Conservation (phyloP, 2,113 vertebrate species). For the Gopherus evgoodei region DNA sequence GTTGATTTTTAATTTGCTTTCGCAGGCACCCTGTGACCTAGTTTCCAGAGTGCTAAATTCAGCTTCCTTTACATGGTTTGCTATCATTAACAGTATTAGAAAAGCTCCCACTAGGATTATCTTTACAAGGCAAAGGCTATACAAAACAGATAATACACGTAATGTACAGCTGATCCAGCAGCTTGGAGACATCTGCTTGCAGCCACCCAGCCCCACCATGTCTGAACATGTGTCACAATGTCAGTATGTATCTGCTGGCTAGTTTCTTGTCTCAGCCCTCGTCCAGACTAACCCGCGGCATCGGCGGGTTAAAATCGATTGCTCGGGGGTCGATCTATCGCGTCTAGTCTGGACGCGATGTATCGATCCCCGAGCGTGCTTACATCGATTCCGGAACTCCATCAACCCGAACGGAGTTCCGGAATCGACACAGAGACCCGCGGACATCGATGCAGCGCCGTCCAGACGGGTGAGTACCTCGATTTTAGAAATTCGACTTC, state of each 20-base stretch:
- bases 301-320: too few species aligned
- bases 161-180: background rate
- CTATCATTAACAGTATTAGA: background rate
- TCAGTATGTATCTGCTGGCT: background rate
- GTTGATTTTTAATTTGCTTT: constrained; percentile 30
- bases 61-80: background rate
- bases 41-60: background rate
- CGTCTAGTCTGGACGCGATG: too few species aligned
- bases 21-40: background rate
- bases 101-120: background rate
- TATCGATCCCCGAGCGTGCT: too few species aligned
- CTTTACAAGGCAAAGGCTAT: background rate
- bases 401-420: too few species aligned
- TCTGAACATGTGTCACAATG: background rate
- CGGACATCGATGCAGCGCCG: too few species aligned
- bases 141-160: background rate
- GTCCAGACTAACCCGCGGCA: too few species aligned
- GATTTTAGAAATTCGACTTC: too few species aligned
- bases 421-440: too few species aligned
- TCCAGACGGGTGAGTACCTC: too few species aligned
- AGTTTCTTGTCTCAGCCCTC: background rate
- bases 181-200: background rate
- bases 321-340: too few species aligned
- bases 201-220: background rate
- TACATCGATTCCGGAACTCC: too few species aligned